Percentiles rank a stretch among this genome's conserved stretches.
phyloP scores from a whole-genome alignment of 1,140 invertebrate genomes.

The Parapsyche elsis region DNA sequence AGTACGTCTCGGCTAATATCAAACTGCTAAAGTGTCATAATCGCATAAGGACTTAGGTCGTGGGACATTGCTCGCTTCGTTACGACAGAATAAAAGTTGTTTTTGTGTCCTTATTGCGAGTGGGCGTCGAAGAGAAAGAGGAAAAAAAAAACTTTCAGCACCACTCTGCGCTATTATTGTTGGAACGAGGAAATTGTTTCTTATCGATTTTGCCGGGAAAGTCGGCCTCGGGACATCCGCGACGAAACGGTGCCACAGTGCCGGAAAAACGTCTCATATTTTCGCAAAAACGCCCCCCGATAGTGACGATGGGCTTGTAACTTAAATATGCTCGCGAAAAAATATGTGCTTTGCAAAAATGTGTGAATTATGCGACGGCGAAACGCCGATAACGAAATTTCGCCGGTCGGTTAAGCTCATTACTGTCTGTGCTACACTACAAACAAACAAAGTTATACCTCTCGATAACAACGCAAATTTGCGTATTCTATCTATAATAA shows the following conservation, averaged over 20 bases:
- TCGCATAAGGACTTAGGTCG: slow-evolving; percentile 44
- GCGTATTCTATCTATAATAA: no score
- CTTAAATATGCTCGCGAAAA: slow-evolving; percentile 2
- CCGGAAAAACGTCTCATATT: slow-evolving; percentile 13
- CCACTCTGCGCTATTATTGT: not conserved
- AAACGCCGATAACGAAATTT: not conserved
- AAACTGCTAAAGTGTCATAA: slow-evolving; percentile 50
- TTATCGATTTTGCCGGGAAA: slow-evolving; percentile 20
- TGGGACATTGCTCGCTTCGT: slow-evolving; percentile 30
- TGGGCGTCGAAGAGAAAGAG: no score
- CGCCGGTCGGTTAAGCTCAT: not conserved
- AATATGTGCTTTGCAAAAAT: not conserved
- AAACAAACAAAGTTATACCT: not conserved
- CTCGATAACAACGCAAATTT: no score
- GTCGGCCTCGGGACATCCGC: not conserved
- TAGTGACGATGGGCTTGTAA: not conserved
- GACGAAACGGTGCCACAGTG: not conserved
- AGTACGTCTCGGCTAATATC: not conserved
- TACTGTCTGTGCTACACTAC: not conserved
- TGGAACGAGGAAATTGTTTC: slow-evolving; percentile 8
- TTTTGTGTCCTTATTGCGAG: slow-evolving; percentile 9
- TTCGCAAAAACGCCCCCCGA: not conserved
- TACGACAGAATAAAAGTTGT: slow-evolving; percentile 34
- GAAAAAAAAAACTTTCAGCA: no score
- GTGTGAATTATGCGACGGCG: not conserved